Evolutionary conservation across 2,888 invertebrate genomes (phyloP), one percentile per base, ranked within the genome.

Genomic region (Hololepta plana): DNA sequence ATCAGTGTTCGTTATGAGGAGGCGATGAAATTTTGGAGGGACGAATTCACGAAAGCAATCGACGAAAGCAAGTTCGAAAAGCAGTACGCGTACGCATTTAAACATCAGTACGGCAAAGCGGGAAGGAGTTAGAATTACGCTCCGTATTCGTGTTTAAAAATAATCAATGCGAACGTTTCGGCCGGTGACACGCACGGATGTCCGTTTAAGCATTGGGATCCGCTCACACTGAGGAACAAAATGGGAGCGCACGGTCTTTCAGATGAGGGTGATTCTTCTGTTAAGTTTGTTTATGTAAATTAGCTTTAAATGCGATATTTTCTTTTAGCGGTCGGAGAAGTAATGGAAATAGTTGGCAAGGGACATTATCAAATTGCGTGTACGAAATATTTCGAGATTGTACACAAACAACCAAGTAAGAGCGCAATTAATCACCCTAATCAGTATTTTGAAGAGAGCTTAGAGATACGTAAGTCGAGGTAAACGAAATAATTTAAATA

Each of bases 51-150:
- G 1, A 85, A 85, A 53, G 67, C 66, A 35, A 73, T 76, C 44
- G 88, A 88, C 34, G 46, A 68, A 42, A 76, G 85, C 49, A 71
- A 82, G 62, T 99, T 96, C 63, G 82, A 91, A 29, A 95, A 93
- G 49, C 64, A 72, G 36, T 88, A 98, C 58, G 62, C 79, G 2
- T 99, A 99, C 51, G 72, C 69, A 46, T 73, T 99, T 26, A 71
- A 88, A 12, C 91, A 95, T 54, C 79, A 76, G 48, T 99, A 85
- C 59, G 98, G 98, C 12, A 85, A 90, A 58, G 93, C 87, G 48
- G 98, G 98, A 2, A 84, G 77, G 39, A 72, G 81, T 49, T 70
- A 70, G 3, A 80, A 82, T 47, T 95, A 88, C 47, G 72, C 84
- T 0, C 88, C 96, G 0, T 81, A 79, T 43, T 85, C 85, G 41